Base-by-base conservation (phyloP, 2,113 vertebrate genomes). In the Scolopax mira region DNA sequence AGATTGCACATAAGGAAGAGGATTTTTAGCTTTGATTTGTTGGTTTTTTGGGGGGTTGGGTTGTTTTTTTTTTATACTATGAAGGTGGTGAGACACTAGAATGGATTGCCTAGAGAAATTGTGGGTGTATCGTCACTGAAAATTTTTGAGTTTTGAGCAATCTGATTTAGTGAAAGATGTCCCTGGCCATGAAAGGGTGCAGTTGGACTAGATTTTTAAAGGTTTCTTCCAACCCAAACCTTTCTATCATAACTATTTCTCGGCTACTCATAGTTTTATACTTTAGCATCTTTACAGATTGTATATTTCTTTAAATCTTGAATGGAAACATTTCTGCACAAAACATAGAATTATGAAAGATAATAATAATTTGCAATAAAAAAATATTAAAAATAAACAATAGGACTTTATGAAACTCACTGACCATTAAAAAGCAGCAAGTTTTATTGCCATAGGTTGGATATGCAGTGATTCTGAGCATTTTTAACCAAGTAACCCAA, bases 241-340 rank as follows among this genome's bases (percentile, higher is more conserved):
- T 58, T 79, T 81, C 30, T 19, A 18, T 78, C 37, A 39, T 27
- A 86, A 71, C 33, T 79, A 44, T 18, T 81, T 71, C 23, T 64
- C 23, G 17, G 9, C 2, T 33, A 48, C 18, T 70, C 7, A 31
- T 8, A 23, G 11, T 58, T 80, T 85, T 78, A 87, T 6, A 37
- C 0, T 2, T 12, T 88, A 23, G 0, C 24, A 72, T 18, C 24
- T 13, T 37, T 74, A 52, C 1, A 16, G 6, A 9, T 25, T 79
- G 7, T 25, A n/a, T 5, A 21, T 35, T 73, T 69, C 16, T 78
- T 85, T 71, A 79, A 73, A 10, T 42, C 33, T 88, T 71, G 35
- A 55, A 80, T 42, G 3, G 5, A 77, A 86, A n/a, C 1, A 42
- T 49, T 39, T 52, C 12, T 39, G 64, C 42, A 33, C 30, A 78